Evolutionary conservation across 2,797 vertebrate species (phyloP).

Genomic region (Acanthis flammea): DNA sequence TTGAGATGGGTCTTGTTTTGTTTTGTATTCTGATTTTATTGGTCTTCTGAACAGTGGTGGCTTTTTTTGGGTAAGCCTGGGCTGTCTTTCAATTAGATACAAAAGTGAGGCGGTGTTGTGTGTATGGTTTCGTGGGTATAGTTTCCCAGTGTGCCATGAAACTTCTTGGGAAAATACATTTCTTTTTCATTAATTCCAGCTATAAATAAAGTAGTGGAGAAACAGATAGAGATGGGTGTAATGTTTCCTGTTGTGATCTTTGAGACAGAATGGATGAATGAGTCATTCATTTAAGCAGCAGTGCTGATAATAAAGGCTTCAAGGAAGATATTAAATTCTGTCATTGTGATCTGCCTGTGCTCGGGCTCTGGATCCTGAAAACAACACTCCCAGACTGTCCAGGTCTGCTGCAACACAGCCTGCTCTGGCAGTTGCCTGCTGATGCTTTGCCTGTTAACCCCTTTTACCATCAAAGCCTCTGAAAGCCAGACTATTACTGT

Average conservation of each 20-base stretch:
- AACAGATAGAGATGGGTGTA: slow-evolving; percentile 3
- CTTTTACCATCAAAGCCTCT: background rate
- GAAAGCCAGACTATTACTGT: background rate
- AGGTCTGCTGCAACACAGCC: background rate
- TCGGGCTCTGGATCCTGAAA: background rate
- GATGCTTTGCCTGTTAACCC: background rate
- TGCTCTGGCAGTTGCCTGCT: background rate
- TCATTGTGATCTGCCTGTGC: background rate
- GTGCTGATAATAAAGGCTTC: slow-evolving; percentile 30
- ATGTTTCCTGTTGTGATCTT: slow-evolving; percentile 56
- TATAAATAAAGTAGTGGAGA: slow-evolving; percentile 42
- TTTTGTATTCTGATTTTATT: background rate
- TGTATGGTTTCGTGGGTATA: background rate
- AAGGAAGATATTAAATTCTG: slow-evolving; percentile 46
- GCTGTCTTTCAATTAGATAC: background rate
- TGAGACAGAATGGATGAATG: slow-evolving; percentile 41
- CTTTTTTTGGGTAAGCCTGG: background rate
- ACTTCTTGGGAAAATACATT: background rate
- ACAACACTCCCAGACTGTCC: background rate
- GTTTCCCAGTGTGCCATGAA: background rate
- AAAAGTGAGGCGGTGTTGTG: fast-evolving
- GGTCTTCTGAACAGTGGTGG: background rate
- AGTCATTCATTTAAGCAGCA: slow-evolving; percentile 49
- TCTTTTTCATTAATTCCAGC: slow-evolving; percentile 13
- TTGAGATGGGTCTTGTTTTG: background rate